Base-by-base conservation (phyloP, 1,140 invertebrate species). In the Chlorops oryzae region DNA sequence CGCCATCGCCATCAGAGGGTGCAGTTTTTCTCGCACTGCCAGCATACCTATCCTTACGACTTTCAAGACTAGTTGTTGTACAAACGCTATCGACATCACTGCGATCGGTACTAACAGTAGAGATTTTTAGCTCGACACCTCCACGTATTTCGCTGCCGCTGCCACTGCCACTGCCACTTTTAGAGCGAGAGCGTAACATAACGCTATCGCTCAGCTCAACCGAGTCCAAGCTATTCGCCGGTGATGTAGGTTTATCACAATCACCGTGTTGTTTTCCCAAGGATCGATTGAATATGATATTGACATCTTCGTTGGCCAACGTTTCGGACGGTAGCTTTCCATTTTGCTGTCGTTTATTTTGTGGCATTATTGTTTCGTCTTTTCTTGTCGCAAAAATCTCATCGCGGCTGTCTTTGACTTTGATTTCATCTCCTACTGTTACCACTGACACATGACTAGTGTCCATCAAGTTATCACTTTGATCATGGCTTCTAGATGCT, bases 381-480 rank as follows among this genome's bases (percentile, higher is more conserved):
- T 15, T n/a, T 23, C 6, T 43, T 43, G n/a, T n/a, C 24, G 9
- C 15, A 2, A 39, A 17, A 18, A 2, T 25, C 37, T 71, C 59
- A 25, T 72, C 58, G 51, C 70, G 67, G 23, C 81, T 82, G 65
- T 88, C 85, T 49, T 84, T 83, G 5, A 87, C 85, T 55, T 80
- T 78, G 15, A 86, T 82, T 55, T 87, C 83, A 54, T 88, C 86
- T 49, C 88, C 89, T 2, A 93, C 88, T 5, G 87, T 90, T 23
- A 93, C 89, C 23, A 93, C 90, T 2, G 89, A 92, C 23, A 92
- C 87, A 65, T 93, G 88, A 72, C 87, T 91, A 52, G 85, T 88
- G 66, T 88, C 86, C 51, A 74, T 59, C 10, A 64, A 25, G 5
- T 65, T 61, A 41, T 65, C 62, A 24, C 58, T 61, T 28, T 63